phyloP scores from a whole-genome alignment of 2,113 vertebrate genomes.

The Eleginops maclovinus region DNA sequence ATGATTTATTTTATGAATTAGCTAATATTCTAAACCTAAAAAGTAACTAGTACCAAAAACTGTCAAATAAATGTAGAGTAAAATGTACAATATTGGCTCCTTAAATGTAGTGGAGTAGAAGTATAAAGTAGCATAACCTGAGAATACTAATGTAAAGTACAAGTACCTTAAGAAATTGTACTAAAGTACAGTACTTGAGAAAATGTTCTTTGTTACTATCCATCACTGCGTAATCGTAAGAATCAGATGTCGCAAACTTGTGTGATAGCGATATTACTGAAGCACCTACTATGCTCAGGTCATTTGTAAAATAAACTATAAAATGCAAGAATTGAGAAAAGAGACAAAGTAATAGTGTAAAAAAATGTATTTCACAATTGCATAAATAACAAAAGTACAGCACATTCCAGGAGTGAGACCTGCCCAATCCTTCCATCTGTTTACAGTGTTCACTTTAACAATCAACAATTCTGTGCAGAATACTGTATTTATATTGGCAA shows the following conservation, averaged over 20 bases:
- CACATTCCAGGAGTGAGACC: slow-evolving; percentile 62
- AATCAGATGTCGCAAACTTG: background rate
- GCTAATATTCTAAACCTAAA: no score
- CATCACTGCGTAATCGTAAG: no score
- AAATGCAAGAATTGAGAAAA: background rate
- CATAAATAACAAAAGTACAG: slow-evolving; percentile 54
- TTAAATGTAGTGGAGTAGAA: no score
- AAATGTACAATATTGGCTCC: no score
- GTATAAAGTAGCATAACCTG: no score
- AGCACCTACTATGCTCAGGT: background rate
- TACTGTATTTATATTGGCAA: background rate
- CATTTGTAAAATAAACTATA: background rate
- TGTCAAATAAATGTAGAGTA: no score
- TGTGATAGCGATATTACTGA: background rate
- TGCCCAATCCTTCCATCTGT: slow-evolving; percentile 54
- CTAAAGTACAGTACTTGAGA: no score
- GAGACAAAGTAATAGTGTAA: background rate
- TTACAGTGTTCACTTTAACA: slow-evolving; percentile 33
- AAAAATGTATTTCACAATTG: slow-evolving; percentile 54
- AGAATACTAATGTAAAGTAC: no score
- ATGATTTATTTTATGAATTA: no score
- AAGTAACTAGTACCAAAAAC: no score
- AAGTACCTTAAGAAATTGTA: no score
- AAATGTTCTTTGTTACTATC: no score
- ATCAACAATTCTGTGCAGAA: slow-evolving; percentile 57